Percentiles rank a stretch among this genome's conserved stretches.
These are phyloP conservation scores for Torymus texanus DNA, from an alignment of 2,888 invertebrate species.

Conservation along the genomic window DNA sequence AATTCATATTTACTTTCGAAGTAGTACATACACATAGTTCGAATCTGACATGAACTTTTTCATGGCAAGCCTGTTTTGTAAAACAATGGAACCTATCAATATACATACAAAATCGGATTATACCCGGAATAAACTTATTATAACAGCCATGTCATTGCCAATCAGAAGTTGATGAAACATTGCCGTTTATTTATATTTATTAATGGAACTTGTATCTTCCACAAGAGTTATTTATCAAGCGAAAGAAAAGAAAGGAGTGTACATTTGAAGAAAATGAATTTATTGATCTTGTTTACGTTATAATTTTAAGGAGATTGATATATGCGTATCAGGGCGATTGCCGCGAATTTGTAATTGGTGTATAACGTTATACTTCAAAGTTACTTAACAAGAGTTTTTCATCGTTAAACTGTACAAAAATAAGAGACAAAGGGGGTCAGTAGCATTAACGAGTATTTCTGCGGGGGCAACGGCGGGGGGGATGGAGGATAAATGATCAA, in stretches of 20 bases:
- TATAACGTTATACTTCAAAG: slow-evolving; percentile 36
- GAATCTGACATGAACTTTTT: too few relatives aligned
- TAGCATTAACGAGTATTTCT: slow-evolving; percentile 19
- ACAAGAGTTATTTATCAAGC: slow-evolving; percentile 33
- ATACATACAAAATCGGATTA: not conserved
- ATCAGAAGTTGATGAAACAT: slow-evolving; percentile 13
- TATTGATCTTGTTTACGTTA: slow-evolving; percentile 34
- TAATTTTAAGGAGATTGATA: slow-evolving; percentile 27
- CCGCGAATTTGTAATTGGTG: slow-evolving; percentile 35
- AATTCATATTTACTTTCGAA: too few relatives aligned
- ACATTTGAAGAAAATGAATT: slow-evolving; percentile 8
- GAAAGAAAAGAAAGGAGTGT: not conserved
- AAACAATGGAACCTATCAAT: too few relatives aligned
- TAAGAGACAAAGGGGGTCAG: not conserved
- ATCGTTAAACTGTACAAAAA: slow-evolving; percentile 49
- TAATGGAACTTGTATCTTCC: slow-evolving; percentile 34
- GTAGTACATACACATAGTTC: too few relatives aligned
- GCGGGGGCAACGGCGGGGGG: too few relatives aligned
- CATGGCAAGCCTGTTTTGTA: too few relatives aligned
- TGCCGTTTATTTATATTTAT: slow-evolving; percentile 31
- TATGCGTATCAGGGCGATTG: slow-evolving; percentile 4
- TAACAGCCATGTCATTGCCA: slow-evolving; percentile 36
- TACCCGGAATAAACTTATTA: not conserved
- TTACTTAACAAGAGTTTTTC: slow-evolving; percentile 24
- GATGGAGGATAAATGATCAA: too few relatives aligned